Conservation (phyloP, 2,113 vertebrate genomes). For the Ictalurus punctatus region DNA sequence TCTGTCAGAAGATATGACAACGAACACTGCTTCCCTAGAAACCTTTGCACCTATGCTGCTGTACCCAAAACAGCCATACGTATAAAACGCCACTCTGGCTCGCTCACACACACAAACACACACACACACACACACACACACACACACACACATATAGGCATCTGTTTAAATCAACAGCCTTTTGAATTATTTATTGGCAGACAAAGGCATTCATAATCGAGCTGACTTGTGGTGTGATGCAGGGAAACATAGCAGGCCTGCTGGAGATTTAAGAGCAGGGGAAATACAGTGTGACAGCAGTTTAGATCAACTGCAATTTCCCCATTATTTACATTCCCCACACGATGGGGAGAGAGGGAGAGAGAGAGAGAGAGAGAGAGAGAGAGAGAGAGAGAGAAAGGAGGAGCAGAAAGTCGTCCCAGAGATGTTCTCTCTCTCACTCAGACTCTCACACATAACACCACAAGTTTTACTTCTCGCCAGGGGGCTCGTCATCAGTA, state of each 20-base stretch:
- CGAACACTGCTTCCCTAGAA: slow-evolving; percentile 42
- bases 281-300: slow-evolving; percentile 77
- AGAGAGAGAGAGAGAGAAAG: slow-evolving; percentile 54
- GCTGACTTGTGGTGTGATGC: slow-evolving; percentile 63
- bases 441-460: background rate
- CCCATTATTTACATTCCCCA: slow-evolving; percentile 69
- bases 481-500: slow-evolving; percentile 10
- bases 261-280: slow-evolving; percentile 71
- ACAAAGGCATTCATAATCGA: slow-evolving; percentile 70
- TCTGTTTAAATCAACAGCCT: slow-evolving; percentile 54
- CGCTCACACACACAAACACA: background rate
- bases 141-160: slow-evolving; percentile 45
- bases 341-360: slow-evolving; percentile 43
- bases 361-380: slow-evolving; percentile 44
- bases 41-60: slow-evolving; percentile 48
- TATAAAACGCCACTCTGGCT: background rate
- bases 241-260: slow-evolving; percentile 66
- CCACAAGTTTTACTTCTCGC: slow-evolving; percentile 18
- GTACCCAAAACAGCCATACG: slow-evolving; percentile 54
- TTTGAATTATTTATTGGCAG: slow-evolving; percentile 73
- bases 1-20: slow-evolving; percentile 59
- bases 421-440: background rate
- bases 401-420: background rate
- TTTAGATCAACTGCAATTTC: slow-evolving; percentile 70
- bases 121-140: background rate